Conservation (phyloP, 2,888 invertebrate genomes). For the Capitulum mitella region DNA sequence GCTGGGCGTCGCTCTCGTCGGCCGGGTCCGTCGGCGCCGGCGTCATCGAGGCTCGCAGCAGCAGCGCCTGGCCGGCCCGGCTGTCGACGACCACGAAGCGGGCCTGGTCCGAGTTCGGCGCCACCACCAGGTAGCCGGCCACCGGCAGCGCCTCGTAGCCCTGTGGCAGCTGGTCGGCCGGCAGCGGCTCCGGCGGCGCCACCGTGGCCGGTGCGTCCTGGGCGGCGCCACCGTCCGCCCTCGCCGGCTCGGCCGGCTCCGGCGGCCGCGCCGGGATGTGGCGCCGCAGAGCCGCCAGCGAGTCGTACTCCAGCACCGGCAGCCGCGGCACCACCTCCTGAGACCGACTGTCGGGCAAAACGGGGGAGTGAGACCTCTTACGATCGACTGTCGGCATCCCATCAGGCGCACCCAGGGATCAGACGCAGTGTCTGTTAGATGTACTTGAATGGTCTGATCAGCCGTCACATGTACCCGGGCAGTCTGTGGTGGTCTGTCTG, state of each 20-base stretch:
- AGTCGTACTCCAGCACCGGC: constrained; percentile 1
- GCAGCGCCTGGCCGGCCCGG: not conserved
- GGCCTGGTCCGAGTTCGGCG: constrained; percentile 14
- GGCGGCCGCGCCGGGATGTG: not conserved
- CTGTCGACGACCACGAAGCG: constrained; percentile 22
- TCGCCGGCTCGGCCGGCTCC: not conserved
- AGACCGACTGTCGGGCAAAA: not conserved
- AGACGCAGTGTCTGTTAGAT: too few relatives aligned
- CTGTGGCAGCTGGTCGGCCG: not conserved
- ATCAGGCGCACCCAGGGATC: too few relatives aligned
- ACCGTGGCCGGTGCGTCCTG: not conserved
- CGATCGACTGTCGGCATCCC: too few relatives aligned
- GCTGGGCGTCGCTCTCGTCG: not conserved
- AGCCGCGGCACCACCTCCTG: not conserved
- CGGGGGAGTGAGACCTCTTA: too few relatives aligned
- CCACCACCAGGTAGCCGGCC: constrained; percentile 19
- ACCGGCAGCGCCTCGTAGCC: constrained; percentile 13
- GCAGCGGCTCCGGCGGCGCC: not conserved
- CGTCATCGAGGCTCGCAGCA: not conserved
- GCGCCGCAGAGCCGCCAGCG: not conserved
- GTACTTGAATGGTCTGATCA: too few relatives aligned
- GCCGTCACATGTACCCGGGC: too few relatives aligned
- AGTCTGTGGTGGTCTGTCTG: too few relatives aligned
- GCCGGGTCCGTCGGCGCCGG: not conserved
- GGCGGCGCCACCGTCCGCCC: not conserved